Percentiles rank a stretch among this genome's conserved stretches.
Evolutionary conservation across 2,888 invertebrate species (phyloP).

Genomic region (Rhagonycha lutea): DNA sequence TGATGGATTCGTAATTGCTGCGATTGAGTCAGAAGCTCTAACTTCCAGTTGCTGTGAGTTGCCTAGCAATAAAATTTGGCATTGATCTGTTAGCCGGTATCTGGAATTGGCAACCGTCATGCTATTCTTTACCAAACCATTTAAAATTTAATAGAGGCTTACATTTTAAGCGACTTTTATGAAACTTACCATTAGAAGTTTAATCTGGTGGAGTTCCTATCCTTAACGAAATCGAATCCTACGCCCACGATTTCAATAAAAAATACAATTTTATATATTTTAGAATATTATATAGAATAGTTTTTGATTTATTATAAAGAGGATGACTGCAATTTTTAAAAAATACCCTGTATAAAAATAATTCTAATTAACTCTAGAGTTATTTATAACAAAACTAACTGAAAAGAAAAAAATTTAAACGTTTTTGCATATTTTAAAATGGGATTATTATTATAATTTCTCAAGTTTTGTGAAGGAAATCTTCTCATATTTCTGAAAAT

Average conservation of each 20-base stretch:
- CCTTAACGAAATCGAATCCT: too few species aligned
- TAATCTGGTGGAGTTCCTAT: not conserved
- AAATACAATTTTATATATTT: not conserved
- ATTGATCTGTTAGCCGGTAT: too few species aligned
- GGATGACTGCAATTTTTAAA: not conserved
- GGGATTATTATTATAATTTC: slow-evolving; percentile 2
- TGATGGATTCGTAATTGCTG: too few species aligned
- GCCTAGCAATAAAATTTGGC: too few species aligned
- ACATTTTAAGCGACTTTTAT: too few species aligned
- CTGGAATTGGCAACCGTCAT: too few species aligned
- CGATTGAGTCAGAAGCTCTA: too few species aligned
- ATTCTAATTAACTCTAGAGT: not conserved
- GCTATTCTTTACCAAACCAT: too few species aligned
- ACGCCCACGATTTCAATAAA: not conserved
- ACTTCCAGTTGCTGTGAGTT: too few species aligned
- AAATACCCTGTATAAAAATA: not conserved
- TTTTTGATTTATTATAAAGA: not conserved
- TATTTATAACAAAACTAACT: not conserved
- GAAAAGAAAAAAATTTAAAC: not conserved
- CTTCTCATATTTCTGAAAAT: not conserved
- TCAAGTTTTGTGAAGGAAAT: not conserved
- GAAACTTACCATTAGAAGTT: not conserved
- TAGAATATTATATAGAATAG: too few species aligned
- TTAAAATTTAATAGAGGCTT: too few species aligned
- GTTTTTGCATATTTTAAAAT: not conserved